Evolutionary conservation across 2,888 invertebrate species (phyloP).

Genomic region (Pachliopta kotzebuea): DNA sequence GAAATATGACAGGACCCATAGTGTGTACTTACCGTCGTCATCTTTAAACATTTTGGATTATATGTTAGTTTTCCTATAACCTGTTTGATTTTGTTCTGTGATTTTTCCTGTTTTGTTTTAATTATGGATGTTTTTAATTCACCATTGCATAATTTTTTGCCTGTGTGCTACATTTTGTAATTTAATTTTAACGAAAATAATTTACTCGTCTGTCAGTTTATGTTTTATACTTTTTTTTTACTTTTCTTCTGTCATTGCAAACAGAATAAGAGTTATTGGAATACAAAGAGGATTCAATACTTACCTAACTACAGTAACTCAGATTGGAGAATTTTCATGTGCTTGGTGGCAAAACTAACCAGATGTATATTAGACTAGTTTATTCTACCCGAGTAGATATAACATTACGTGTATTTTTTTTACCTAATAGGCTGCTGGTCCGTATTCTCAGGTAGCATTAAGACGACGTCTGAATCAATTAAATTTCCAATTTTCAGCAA

Average conservation of each 20-base stretch:
- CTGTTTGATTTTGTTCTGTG: not conserved
- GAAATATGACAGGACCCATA: no score
- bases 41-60: constrained; percentile 26
- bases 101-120: not conserved
- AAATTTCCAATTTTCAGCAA: constrained; percentile 30
- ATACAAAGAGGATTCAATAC: no score
- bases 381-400: no score
- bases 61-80: not conserved
- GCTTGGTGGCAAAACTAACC: no score
- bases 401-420: no score
- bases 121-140: not conserved
- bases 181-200: constrained; percentile 7
- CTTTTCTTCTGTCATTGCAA: not conserved
- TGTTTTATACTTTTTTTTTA: constrained; percentile 5
- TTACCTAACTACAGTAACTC: no score
- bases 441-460: constrained; percentile 19
- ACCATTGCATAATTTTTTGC: constrained; percentile 3
- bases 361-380: no score
- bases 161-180: constrained; percentile 14
- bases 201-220: constrained; percentile 7
- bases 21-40: constrained; percentile 12
- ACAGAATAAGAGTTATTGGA: no score
- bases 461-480: constrained; percentile 28
- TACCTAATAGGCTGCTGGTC: not conserved
- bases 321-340: no score